Conservation (phyloP, 1,140 invertebrate genomes). For the Eciton burchellii region DNA sequence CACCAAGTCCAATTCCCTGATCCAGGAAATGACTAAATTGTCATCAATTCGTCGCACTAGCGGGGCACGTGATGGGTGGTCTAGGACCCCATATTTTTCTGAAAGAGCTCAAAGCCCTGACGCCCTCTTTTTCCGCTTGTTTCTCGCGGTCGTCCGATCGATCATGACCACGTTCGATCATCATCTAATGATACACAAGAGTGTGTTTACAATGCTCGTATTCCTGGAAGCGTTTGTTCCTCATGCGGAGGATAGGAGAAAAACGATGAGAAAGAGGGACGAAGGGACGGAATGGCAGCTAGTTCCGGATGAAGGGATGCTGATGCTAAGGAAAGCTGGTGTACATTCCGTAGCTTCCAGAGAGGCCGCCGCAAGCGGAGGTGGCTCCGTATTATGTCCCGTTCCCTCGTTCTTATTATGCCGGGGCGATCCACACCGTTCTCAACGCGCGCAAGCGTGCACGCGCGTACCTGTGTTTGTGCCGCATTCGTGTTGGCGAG, state of each 20-base stretch:
- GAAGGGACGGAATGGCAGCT: background rate
- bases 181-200: conserved; percentile 47
- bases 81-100: too few relatives aligned
- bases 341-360: conserved; percentile 77
- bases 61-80: too few relatives aligned
- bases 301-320: conserved; percentile 32
- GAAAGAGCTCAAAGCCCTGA: too few relatives aligned
- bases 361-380: conserved; percentile 62
- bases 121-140: too few relatives aligned
- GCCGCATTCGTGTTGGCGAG: background rate
- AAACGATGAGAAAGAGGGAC: background rate
- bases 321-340: conserved; percentile 56
- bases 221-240: conserved; percentile 11
- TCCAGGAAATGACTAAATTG: too few relatives aligned
- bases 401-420: conserved; percentile 75
- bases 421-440: conserved; percentile 57
- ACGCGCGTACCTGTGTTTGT: background rate
- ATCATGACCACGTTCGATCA: background rate
- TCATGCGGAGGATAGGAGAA: background rate
- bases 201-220: conserved; percentile 18
- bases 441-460: background rate
- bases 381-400: conserved; percentile 72
- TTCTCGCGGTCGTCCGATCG: background rate
- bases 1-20: too few relatives aligned
- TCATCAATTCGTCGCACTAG: too few relatives aligned